phyloP scores from a whole-genome alignment of 2,113 vertebrate species.

The Climacteris rufus region DNA sequence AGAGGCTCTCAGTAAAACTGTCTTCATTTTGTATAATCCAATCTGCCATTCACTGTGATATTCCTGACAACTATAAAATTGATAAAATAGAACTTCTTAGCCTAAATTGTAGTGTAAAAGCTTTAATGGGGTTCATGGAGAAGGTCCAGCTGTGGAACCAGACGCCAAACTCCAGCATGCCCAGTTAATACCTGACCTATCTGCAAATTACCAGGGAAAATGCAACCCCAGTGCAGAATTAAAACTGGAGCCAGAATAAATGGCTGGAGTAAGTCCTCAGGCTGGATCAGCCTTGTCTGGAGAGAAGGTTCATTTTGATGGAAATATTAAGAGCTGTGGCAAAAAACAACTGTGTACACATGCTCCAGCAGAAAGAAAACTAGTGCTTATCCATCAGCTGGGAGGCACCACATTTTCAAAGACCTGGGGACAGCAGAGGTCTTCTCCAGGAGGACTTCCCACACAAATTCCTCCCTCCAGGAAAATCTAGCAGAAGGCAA shows the following conservation, averaged over 20 bases:
- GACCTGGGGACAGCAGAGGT: background rate
- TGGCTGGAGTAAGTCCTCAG: background rate
- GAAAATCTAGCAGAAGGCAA: background rate
- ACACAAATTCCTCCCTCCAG: background rate
- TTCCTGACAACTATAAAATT: background rate
- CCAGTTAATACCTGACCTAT: background rate
- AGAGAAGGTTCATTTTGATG: background rate
- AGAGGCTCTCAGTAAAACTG: background rate
- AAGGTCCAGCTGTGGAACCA: background rate
- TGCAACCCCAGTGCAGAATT: background rate
- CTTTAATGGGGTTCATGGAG: conserved; percentile 32
- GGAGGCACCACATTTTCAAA: background rate
- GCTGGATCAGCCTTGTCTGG: background rate
- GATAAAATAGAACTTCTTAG: conserved; percentile 20
- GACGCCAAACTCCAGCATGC: background rate
- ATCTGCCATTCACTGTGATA: background rate
- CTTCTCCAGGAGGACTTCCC: background rate
- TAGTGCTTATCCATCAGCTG: background rate
- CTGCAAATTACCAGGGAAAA: background rate
- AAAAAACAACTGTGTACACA: background rate
- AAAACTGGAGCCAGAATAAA: background rate
- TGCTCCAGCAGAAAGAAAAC: background rate
- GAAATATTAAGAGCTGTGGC: background rate
- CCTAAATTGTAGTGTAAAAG: background rate
- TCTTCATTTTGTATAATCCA: conserved; percentile 16